Conservation (phyloP, 2,113 vertebrate genomes). For the Platichthys stellatus region DNA sequence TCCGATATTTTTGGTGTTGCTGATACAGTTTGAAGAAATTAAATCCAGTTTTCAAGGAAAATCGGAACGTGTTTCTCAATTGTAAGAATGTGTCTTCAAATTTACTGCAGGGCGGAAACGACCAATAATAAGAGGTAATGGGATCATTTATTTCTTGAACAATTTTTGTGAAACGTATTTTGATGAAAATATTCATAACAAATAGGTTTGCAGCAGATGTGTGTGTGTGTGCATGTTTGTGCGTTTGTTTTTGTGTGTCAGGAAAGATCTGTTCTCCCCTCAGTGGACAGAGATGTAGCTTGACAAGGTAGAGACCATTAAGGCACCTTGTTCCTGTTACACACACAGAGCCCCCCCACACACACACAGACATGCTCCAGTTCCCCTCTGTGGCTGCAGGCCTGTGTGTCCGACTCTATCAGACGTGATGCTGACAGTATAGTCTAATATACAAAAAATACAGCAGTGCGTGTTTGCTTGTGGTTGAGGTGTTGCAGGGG, state of each 20-base stretch:
- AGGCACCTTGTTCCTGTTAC: constrained; percentile 44
- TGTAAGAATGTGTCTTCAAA: no score
- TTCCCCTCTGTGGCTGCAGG: constrained; percentile 30
- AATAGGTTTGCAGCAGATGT: not conserved
- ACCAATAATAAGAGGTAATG: no score
- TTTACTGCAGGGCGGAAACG: no score
- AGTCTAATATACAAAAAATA: constrained; percentile 1
- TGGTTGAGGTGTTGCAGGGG: constrained; percentile 23
- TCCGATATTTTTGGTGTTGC: no score
- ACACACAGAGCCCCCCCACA: not conserved
- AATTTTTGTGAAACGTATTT: not conserved
- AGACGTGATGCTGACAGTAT: constrained; percentile 33
- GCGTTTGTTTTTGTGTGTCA: constrained; percentile 8
- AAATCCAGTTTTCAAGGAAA: no score
- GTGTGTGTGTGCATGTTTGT: not conserved
- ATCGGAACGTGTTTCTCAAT: no score
- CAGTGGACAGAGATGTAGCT: constrained; percentile 40
- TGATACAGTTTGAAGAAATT: no score
- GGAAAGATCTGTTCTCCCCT: constrained; percentile 27
- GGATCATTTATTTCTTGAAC: not conserved
- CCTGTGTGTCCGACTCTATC: constrained; percentile 58
- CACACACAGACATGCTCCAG: constrained; percentile 22
- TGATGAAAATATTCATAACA: not conserved
- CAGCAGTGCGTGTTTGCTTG: not conserved
- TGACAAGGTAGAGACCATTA: constrained; percentile 61